These are phyloP conservation scores for Lithodes maja DNA, from an alignment of 2,888 invertebrate genomes.

Conservation along the genomic window DNA sequence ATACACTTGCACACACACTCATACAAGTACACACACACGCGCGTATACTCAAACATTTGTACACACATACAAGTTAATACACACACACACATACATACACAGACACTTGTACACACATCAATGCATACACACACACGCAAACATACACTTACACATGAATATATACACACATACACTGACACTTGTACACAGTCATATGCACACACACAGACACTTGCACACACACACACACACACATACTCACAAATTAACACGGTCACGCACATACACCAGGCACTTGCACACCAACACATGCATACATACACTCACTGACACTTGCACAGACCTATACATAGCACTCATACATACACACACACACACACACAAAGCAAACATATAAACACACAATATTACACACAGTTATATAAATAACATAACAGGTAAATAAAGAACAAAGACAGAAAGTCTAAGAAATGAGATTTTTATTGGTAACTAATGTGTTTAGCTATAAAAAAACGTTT, in stretches of 20 bases:
- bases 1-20: conserved; percentile 2
- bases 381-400: too few species aligned
- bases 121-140: not conserved
- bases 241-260: not conserved
- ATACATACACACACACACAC: not conserved
- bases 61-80: conserved; percentile 12
- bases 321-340: too few species aligned
- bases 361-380: too few species aligned
- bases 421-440: too few species aligned
- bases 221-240: conserved; percentile 1
- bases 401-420: too few species aligned
- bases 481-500: too few species aligned
- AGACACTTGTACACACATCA: not conserved
- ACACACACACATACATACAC: conserved; percentile 16
- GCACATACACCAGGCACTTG: not conserved
- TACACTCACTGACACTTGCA: not conserved
- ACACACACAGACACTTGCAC: not conserved
- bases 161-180: not conserved
- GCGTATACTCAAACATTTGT: conserved; percentile 5
- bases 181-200: not conserved
- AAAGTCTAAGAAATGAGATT: too few species aligned
- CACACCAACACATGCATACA: not conserved
- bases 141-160: not conserved
- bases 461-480: too few species aligned
- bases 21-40: conserved; percentile 16